phyloP scores from a whole-genome alignment of 1,140 invertebrate species.

The Wasmannia auropunctata region DNA sequence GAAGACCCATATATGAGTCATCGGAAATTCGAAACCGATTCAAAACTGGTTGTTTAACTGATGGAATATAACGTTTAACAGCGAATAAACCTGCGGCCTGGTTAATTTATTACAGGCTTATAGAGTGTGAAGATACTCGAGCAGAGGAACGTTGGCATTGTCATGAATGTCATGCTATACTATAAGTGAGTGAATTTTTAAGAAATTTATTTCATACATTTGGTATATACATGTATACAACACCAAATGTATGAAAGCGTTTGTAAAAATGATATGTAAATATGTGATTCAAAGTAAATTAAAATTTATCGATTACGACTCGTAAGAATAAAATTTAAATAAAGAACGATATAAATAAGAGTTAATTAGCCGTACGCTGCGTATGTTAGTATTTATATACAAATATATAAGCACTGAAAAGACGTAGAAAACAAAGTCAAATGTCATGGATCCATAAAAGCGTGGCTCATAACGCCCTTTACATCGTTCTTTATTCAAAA shows the following conservation, averaged over 20 bases:
- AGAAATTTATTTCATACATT: too few species aligned
- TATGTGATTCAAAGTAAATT: background rate
- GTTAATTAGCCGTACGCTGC: too few species aligned
- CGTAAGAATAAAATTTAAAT: too few species aligned
- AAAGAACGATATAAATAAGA: too few species aligned
- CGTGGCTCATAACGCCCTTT: too few species aligned
- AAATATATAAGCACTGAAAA: too few species aligned
- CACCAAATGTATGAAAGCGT: background rate
- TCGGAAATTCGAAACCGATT: conserved; percentile 72
- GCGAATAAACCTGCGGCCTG: conserved; percentile 30
- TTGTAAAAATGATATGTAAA: background rate
- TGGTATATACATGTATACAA: background rate
- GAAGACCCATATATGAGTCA: conserved; percentile 68
- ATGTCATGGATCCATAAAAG: too few species aligned
- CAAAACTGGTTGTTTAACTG: conserved; percentile 74
- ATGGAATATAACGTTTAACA: conserved; percentile 77
- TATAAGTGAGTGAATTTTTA: background rate
- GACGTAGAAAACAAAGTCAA: too few species aligned
- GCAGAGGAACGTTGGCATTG: background rate
- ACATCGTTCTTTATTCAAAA: too few species aligned
- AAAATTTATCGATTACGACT: too few species aligned
- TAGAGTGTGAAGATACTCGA: background rate
- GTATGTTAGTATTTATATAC: too few species aligned
- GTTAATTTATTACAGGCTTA: background rate
- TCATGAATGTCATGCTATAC: background rate